Conservation (phyloP, 2,797 vertebrate genomes). For the Acrocephalus scirpaceus region DNA sequence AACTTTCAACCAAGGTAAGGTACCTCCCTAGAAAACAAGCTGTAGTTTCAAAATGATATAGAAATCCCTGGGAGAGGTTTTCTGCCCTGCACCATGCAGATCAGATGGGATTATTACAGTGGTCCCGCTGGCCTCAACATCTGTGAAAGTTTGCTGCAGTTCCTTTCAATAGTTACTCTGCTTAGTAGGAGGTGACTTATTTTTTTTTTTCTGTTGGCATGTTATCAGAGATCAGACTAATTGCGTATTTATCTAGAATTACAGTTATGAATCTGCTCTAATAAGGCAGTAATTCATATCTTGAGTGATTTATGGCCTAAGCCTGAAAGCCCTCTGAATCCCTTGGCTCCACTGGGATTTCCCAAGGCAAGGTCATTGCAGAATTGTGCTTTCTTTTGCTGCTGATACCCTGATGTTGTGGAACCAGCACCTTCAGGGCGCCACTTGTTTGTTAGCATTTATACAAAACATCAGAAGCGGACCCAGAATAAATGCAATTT, state of each 20-base stretch:
- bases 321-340: conserved; percentile 21
- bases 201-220: conserved; percentile 1
- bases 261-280: conserved; percentile 49
- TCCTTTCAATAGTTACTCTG: conserved; percentile 1
- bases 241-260: conserved; percentile 55
- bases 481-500: background rate
- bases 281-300: conserved; percentile 55
- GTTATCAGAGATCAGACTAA: conserved; percentile 53
- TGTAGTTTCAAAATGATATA: background rate
- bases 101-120: background rate
- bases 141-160: background rate
- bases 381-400: background rate
- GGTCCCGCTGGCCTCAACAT: background rate
- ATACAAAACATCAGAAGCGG: background rate
- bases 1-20: background rate
- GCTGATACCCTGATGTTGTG: background rate
- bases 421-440: background rate
- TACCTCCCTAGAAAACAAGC: background rate
- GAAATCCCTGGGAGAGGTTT: background rate
- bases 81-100: background rate
- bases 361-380: conserved; percentile 14
- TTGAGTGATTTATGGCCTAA: conserved; percentile 34
- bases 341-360: background rate
- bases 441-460: background rate
- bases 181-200: background rate